Evolutionary conservation across 2,888 invertebrate genomes (phyloP).

Genomic region (Octonoba sinensis): DNA sequence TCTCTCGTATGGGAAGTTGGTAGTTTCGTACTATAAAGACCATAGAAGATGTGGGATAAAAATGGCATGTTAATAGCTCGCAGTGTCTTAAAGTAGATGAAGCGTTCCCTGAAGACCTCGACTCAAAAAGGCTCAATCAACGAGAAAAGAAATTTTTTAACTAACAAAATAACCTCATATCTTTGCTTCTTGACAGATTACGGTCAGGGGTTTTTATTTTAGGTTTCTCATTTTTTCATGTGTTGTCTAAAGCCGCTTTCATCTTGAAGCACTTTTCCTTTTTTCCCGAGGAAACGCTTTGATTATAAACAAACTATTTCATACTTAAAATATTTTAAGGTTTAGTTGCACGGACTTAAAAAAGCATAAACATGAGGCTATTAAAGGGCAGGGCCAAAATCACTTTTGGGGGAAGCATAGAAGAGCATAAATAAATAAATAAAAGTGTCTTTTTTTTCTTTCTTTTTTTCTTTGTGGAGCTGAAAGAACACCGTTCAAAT

Average conservation of each 20-base stretch:
- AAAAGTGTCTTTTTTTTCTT: too few species aligned
- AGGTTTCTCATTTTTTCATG: background rate
- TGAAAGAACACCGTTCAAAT: too few species aligned
- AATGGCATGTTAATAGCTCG: conserved; percentile 38
- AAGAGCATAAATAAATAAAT: too few species aligned
- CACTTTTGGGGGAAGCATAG: too few species aligned
- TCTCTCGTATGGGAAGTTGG: conserved; percentile 28
- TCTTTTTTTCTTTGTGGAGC: too few species aligned
- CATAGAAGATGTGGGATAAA: conserved; percentile 29
- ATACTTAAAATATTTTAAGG: too few species aligned
- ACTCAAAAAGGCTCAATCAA: conserved; percentile 26
- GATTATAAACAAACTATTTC: too few species aligned
- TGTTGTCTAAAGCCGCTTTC: background rate
- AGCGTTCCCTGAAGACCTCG: conserved; percentile 17
- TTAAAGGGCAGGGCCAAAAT: too few species aligned
- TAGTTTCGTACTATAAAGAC: conserved; percentile 4
- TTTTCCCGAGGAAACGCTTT: too few species aligned
- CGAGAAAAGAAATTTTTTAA: conserved; percentile 26
- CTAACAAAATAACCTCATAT: conserved; percentile 28
- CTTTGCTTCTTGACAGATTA: conserved; percentile 28
- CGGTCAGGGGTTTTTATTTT: conserved; percentile 24
- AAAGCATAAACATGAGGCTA: too few species aligned
- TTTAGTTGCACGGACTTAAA: too few species aligned
- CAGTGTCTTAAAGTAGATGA: conserved; percentile 27
- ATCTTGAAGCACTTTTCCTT: too few species aligned